Evolutionary conservation across 2,113 vertebrate genomes (phyloP).

Genomic region (Callospermophilus lateralis): DNA sequence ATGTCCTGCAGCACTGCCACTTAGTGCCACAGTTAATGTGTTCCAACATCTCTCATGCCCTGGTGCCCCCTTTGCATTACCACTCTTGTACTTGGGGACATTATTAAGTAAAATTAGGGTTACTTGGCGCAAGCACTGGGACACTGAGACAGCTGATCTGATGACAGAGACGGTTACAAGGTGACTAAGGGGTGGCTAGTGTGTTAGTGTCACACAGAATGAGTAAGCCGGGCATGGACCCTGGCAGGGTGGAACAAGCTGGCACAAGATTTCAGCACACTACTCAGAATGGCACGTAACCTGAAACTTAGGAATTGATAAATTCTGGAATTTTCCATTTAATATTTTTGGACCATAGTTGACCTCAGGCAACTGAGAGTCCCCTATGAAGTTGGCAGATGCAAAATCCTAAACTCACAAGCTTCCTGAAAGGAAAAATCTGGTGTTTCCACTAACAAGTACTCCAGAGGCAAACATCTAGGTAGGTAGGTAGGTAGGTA

Average conservation of each 20-base stretch:
- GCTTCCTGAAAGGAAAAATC: neutral
- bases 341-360: neutral
- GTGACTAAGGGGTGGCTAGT: neutral
- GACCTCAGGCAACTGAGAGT: neutral
- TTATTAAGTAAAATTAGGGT: neutral
- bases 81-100: neutral
- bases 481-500: neutral
- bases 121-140: neutral
- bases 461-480: neutral
- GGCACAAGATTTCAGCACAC: neutral
- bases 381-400: neutral
- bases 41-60: neutral
- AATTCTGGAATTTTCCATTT: neutral
- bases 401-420: neutral
- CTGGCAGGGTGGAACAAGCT: neutral
- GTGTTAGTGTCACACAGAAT: neutral
- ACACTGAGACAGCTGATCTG: neutral
- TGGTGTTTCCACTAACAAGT: neutral
- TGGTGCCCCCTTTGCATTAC: neutral
- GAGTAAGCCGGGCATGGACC: neutral
- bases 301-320: neutral
- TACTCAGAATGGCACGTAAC: neutral
- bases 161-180: neutral
- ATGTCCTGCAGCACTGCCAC: neutral
- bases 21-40: too few species aligned